Evolutionary conservation across 2,797 vertebrate genomes (phyloP).

Genomic region (Acrocephalus scirpaceus): DNA sequence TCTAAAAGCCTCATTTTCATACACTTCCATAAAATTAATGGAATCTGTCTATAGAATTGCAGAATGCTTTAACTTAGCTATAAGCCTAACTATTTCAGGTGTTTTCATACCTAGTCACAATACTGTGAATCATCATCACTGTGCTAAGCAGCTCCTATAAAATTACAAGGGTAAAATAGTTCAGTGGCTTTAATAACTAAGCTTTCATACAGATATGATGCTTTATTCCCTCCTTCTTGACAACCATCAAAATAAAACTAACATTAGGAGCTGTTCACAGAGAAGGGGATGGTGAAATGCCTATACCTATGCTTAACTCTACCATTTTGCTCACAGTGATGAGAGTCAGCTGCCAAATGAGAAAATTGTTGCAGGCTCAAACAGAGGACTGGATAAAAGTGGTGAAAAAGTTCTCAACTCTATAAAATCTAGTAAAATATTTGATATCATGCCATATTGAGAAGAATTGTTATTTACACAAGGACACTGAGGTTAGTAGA

Average conservation of each 20-base stretch:
- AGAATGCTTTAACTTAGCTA: background rate
- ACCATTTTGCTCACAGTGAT: background rate
- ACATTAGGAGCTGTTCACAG: background rate
- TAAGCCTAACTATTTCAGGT: background rate
- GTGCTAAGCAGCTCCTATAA: background rate
- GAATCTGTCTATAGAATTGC: background rate
- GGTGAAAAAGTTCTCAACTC: background rate
- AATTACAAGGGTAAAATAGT: background rate
- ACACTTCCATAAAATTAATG: background rate
- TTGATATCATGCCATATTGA: background rate
- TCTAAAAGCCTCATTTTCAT: background rate
- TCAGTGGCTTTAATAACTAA: background rate
- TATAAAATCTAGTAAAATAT: background rate
- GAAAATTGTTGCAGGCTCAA: background rate
- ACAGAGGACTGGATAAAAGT: background rate
- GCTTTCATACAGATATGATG: background rate
- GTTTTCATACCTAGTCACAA: slow-evolving; percentile 7
- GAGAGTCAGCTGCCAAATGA: background rate
- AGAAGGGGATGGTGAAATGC: background rate
- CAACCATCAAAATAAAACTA: background rate
- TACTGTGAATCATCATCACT: background rate
- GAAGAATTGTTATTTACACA: background rate
- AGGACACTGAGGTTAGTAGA: background rate
- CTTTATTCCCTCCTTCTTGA: background rate
- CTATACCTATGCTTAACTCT: background rate